These are phyloP conservation scores for Sprattus sprattus DNA, from an alignment of 2,113 vertebrate species.

Conservation along the genomic window DNA sequence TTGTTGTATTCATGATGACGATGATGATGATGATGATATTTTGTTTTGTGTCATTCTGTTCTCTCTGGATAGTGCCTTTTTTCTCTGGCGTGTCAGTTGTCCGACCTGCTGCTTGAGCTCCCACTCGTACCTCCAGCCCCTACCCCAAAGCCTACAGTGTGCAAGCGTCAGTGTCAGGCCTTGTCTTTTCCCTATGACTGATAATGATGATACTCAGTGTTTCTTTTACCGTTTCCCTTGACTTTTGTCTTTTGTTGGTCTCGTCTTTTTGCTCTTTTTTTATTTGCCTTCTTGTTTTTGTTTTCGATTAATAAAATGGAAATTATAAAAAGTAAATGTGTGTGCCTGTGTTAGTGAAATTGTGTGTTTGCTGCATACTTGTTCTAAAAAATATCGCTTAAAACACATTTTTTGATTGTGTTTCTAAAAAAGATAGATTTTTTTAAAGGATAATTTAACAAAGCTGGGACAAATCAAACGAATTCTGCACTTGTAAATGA, in stretches of 20 bases:
- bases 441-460: not conserved
- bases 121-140: constrained; percentile 41
- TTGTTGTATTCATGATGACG: constrained; percentile 44
- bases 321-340: constrained; percentile 63
- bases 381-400: not conserved
- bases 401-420: not conserved
- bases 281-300: constrained; percentile 54
- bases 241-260: constrained; percentile 38
- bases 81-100: constrained; percentile 74
- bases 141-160: constrained; percentile 59
- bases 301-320: constrained; percentile 77
- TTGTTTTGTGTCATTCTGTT: constrained; percentile 55
- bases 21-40: not conserved
- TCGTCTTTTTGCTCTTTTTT: constrained; percentile 53
- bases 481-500: too few species aligned
- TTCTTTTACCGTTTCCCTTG: constrained; percentile 37
- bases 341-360: not conserved
- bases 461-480: too few species aligned
- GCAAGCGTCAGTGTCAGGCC: constrained; percentile 62
- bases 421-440: not conserved
- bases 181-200: constrained; percentile 61
- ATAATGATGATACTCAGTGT: constrained; percentile 53
- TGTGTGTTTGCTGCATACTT: not conserved
- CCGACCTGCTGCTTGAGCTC: constrained; percentile 63
- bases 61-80: constrained; percentile 82